Conservation (phyloP, 2,113 vertebrate genomes). For the Enhydra lutris region DNA sequence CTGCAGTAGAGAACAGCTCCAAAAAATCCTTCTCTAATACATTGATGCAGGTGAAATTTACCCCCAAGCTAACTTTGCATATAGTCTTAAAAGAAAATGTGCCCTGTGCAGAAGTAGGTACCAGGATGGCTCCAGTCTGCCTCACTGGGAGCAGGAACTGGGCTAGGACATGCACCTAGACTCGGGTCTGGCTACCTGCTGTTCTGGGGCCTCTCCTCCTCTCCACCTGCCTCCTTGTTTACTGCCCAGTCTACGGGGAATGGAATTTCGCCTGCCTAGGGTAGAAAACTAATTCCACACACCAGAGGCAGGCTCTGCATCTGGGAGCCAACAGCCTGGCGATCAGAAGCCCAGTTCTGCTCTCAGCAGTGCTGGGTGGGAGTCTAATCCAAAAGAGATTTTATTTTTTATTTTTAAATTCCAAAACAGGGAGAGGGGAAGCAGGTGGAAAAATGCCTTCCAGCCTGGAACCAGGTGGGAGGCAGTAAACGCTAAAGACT, state of each 20-base stretch:
- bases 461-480: not conserved
- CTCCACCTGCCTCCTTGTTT: not conserved
- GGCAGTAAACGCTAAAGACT: not conserved
- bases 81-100: not conserved
- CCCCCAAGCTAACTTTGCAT: not conserved
- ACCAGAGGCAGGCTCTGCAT: not conserved
- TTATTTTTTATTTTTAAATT: not conserved
- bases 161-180: rapidly evolving
- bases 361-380: not conserved
- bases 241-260: not conserved
- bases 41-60: not conserved
- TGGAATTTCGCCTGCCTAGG: too few relatives aligned
- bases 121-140: not conserved
- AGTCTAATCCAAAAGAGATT: not conserved
- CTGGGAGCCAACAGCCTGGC: not conserved
- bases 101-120: rapidly evolving
- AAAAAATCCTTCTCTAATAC: not conserved
- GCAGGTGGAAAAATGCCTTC: not conserved
- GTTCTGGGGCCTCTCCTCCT: not conserved
- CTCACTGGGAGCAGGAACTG: not conserved
- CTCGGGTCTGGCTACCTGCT: not conserved
- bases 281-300: not conserved
- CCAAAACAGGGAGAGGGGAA: not conserved
- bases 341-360: not conserved
- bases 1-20: not conserved